Conservation (phyloP, 2,797 vertebrate species). For the Phoebastria nigripes region DNA sequence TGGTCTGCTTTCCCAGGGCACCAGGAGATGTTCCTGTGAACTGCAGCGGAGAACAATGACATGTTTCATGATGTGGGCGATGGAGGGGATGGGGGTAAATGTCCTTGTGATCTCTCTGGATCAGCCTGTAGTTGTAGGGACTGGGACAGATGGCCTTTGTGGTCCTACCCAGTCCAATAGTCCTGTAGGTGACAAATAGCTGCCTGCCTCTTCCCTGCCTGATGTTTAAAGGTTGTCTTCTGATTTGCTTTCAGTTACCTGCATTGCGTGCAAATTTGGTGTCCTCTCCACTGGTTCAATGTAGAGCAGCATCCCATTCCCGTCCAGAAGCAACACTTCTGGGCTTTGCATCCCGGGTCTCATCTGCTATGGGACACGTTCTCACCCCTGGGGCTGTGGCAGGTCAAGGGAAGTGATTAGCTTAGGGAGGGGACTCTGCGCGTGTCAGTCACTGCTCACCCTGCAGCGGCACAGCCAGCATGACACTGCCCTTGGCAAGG, state of each 20-base stretch:
- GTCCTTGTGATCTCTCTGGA: neutral
- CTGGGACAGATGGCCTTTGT: neutral
- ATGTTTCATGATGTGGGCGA: neutral
- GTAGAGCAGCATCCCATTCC: neutral
- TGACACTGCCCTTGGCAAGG: neutral
- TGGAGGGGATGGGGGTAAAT: neutral
- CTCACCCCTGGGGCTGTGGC: neutral
- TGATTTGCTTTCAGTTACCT: neutral
- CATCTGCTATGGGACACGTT: neutral
- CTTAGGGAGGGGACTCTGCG: neutral
- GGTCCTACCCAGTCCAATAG: neutral
- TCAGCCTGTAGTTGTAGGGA: neutral
- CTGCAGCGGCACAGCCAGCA: neutral
- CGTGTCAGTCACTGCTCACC: neutral
- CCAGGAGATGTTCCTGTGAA: neutral
- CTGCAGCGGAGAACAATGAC: neutral
- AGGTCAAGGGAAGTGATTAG: neutral
- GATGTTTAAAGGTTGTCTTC: neutral
- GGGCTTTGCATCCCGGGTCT: neutral
- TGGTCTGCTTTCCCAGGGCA: neutral
- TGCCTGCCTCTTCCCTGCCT: neutral
- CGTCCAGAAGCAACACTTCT: neutral
- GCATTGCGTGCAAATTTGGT: neutral
- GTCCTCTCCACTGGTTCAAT: neutral
- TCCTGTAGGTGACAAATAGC: neutral